These are phyloP conservation scores for Strix uralensis DNA, from an alignment of 2,113 vertebrate species.

Conservation along the genomic window DNA sequence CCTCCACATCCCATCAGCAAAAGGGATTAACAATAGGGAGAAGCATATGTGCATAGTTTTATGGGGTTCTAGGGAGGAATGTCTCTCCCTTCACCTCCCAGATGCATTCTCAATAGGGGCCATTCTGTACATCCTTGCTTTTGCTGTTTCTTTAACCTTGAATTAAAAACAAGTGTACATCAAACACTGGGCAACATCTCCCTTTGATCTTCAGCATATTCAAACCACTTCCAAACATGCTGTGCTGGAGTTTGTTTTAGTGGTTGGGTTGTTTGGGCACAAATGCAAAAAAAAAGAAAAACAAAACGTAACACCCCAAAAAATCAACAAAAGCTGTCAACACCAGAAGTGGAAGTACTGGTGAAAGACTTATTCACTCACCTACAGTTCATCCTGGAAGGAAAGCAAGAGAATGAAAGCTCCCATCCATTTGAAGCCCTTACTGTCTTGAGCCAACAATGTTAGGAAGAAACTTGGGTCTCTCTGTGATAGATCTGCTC, in stretches of 20 bases:
- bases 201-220: constrained; percentile 43
- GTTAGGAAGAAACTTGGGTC: not conserved
- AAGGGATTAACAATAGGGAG: constrained; percentile 52
- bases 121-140: constrained; percentile 34
- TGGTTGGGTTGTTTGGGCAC: not conserved
- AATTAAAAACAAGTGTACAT: constrained; percentile 19
- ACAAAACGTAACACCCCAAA: not conserved
- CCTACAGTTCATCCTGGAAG: not conserved
- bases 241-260: constrained; percentile 24
- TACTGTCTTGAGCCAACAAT: not conserved
- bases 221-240: constrained; percentile 14
- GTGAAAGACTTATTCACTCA: not conserved
- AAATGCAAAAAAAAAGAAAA: not conserved
- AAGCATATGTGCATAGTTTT: constrained; percentile 44
- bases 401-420: constrained; percentile 15
- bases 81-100: constrained; percentile 21
- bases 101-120: constrained; percentile 5
- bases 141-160: constrained; percentile 42
- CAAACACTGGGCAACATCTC: not conserved
- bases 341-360: not conserved
- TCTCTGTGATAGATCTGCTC: not conserved
- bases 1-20: constrained; percentile 35
- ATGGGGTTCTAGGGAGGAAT: constrained; percentile 49
- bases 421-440: not conserved
- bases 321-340: not conserved